Evolutionary conservation across 2,113 vertebrate genomes (phyloP).

Genomic region (Mirounga angustirostris): DNA sequence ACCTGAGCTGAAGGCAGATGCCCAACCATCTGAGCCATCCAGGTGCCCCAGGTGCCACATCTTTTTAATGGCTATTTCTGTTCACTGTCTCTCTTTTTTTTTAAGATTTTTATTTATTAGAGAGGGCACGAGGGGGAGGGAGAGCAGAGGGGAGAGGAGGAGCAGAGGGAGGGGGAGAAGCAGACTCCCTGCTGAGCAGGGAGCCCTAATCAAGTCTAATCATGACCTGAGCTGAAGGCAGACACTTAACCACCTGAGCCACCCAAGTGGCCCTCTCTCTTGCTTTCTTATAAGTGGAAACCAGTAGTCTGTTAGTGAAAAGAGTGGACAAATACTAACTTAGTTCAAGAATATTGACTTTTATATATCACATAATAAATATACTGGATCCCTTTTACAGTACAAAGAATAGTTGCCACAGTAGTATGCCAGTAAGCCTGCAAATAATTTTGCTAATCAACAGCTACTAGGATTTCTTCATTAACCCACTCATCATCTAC

Average conservation of each 20-base stretch:
- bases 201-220: not conserved
- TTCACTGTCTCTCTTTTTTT: not conserved
- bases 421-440: not conserved
- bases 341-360: conserved; percentile 17
- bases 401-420: not conserved
- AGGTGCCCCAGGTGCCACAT: not conserved
- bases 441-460: not conserved
- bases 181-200: not conserved
- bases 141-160: not conserved
- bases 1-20: too few species aligned
- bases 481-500: not conserved
- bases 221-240: not conserved
- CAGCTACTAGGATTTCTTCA: not conserved
- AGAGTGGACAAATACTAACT: not conserved
- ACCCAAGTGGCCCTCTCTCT: not conserved
- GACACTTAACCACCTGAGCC: not conserved
- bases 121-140: not conserved
- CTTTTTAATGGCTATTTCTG: not conserved
- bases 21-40: too few species aligned
- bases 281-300: conserved; percentile 1
- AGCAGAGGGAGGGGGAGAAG: not conserved
- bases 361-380: not conserved
- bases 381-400: not conserved
- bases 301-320: not conserved
- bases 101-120: not conserved